Percentiles rank a stretch among this genome's conserved stretches.
Evolutionary conservation across 2,888 invertebrate species (phyloP).

Genomic region (Julus scanicus): DNA sequence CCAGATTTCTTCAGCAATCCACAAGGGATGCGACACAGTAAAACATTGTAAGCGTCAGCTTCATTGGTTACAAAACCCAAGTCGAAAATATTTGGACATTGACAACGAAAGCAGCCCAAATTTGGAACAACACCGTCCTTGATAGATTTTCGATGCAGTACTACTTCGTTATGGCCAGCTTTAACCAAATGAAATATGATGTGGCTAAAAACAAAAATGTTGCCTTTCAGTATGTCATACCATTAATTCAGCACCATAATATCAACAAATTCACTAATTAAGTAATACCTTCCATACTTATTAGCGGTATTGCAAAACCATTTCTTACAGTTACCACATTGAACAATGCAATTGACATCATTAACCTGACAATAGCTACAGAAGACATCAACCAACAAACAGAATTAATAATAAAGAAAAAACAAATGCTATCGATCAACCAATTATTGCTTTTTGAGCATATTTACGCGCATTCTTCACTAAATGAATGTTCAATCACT

Average conservation of each 20-base stretch:
- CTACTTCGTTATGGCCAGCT: neutral
- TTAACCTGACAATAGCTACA: neutral
- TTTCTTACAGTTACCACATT: slow-evolving; percentile 25
- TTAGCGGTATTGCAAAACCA: neutral
- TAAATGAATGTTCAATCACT: neutral
- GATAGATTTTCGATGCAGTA: neutral
- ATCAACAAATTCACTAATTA: neutral
- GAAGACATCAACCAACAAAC: neutral
- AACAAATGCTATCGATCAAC: neutral
- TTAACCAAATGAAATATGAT: neutral
- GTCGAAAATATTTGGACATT: slow-evolving; percentile 97
- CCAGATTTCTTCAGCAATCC: slow-evolving; percentile 87
- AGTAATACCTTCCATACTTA: neutral
- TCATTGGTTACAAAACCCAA: slow-evolving; percentile 99
- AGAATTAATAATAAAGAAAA: neutral
- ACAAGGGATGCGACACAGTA: slow-evolving; percentile 97
- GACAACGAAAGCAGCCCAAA: slow-evolving; percentile 98
- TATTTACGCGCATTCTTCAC: neutral
- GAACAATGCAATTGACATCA: neutral
- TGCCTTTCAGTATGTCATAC: too few species aligned
- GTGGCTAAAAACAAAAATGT: neutral
- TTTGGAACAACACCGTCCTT: neutral
- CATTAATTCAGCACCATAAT: neutral
- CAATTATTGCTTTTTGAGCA: neutral
- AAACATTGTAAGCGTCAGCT: slow-evolving; percentile 96